Conservation (phyloP, 2,797 vertebrate genomes). For the Molossus alvarezi region DNA sequence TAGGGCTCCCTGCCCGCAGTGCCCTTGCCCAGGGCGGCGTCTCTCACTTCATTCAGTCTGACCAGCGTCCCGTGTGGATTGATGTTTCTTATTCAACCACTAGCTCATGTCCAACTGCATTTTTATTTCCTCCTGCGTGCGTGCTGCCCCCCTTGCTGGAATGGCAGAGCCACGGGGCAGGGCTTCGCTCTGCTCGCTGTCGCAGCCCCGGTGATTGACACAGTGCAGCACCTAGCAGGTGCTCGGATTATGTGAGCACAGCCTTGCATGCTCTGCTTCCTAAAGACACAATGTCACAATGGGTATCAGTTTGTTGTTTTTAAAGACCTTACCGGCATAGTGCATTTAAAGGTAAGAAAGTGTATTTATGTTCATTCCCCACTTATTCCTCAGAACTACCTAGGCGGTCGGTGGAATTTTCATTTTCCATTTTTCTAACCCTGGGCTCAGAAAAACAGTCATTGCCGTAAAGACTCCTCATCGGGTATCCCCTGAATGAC, state of each 20-base stretch:
- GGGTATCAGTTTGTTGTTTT: background rate
- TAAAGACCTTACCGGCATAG: background rate
- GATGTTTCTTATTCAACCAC: background rate
- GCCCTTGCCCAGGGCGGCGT: background rate
- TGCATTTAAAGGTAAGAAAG: background rate
- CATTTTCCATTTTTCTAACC: background rate
- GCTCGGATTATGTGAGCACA: background rate
- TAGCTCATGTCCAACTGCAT: background rate
- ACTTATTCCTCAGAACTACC: background rate
- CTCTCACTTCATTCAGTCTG: background rate
- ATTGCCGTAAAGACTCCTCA: background rate
- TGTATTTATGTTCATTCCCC: background rate
- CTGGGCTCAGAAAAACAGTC: slow-evolving; percentile 26
- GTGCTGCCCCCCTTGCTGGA: background rate
- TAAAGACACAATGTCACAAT: background rate
- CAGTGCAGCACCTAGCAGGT: background rate
- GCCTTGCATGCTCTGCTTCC: background rate
- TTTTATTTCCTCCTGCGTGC: background rate
- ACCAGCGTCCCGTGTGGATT: background rate
- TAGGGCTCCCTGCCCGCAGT: background rate
- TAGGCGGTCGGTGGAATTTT: background rate
- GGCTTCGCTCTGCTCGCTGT: background rate
- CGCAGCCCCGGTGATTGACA: background rate
- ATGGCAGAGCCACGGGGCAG: background rate
- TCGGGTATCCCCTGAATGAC: background rate